Evolutionary conservation across 2,797 vertebrate genomes (phyloP).

Genomic region (Siniperca undulata): DNA sequence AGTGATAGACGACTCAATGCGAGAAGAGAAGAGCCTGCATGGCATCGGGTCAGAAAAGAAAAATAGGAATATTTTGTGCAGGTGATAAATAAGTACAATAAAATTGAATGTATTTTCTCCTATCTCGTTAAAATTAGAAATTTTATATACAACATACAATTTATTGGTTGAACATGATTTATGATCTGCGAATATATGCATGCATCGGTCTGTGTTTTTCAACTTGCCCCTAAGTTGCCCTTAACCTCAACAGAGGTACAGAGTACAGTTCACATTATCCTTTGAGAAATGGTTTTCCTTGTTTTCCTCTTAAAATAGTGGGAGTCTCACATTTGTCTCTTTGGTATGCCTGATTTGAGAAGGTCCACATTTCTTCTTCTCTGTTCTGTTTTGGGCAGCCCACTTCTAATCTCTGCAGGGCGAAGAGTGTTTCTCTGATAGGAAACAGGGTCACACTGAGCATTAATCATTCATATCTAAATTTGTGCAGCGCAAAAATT

Average conservation of each 20-base stretch:
- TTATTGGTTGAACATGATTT: neutral
- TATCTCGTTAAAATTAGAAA: neutral
- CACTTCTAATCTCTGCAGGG: slow-evolving; percentile 57
- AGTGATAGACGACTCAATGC: slow-evolving; percentile 36
- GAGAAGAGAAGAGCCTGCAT: slow-evolving; percentile 14
- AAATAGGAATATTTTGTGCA: slow-evolving; percentile 35
- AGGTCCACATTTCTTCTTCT: slow-evolving; percentile 17
- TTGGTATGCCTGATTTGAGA: slow-evolving; percentile 40
- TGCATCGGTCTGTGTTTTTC: neutral
- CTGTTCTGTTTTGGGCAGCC: slow-evolving; percentile 34
- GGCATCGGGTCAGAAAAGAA: neutral
- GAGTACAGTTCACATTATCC: slow-evolving; percentile 11
- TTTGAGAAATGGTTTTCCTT: slow-evolving; percentile 12
- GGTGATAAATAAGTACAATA: slow-evolving; percentile 11
- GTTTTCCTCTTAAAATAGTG: slow-evolving; percentile 26
- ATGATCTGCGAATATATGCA: neutral
- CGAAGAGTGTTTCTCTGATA: slow-evolving; percentile 62
- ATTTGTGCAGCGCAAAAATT: slow-evolving; percentile 79
- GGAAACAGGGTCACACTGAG: slow-evolving; percentile 64
- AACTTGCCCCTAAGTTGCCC: neutral
- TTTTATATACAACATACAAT: neutral
- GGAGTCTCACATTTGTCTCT: slow-evolving; percentile 27
- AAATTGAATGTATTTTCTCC: neutral
- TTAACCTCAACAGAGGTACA: slow-evolving; percentile 3
- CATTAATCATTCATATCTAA: slow-evolving; percentile 82